A percentile compares a stretch with the other conserved stretches of the same genome.
Evolutionary conservation across 2,797 vertebrate species (phyloP).

Genomic region (Sebastes paucispinis): DNA sequence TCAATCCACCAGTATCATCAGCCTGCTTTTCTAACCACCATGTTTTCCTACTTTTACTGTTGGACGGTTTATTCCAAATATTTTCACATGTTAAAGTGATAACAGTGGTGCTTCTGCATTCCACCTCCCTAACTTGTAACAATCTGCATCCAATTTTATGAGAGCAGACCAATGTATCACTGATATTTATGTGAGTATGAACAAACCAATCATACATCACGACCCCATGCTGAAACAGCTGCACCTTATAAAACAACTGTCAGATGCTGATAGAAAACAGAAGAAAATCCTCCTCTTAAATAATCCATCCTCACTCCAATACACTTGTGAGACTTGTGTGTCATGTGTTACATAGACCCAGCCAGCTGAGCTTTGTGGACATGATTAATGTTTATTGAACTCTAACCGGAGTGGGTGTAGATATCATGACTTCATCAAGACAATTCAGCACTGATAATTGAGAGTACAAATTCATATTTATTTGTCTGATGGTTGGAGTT

Average conservation of each 20-base stretch:
- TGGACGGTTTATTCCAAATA: accelerated
- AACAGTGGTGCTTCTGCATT: neutral
- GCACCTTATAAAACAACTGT: neutral
- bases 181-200: neutral
- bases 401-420: neutral
- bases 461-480: neutral
- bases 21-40: neutral
- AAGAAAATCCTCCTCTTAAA: neutral
- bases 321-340: neutral
- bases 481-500: neutral
- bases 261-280: slow-evolving; percentile 6
- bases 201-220: neutral
- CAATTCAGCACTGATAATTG: neutral
- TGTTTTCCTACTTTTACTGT: neutral
- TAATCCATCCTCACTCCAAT: neutral
- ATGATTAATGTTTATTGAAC: neutral
- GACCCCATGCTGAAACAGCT: neutral
- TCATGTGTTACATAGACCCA: neutral
- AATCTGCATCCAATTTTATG: neutral
- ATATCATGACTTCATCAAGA: neutral
- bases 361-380: neutral
- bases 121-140: neutral
- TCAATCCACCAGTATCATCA: neutral
- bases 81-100: neutral
- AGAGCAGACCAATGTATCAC: neutral